Evolutionary conservation across 2,113 vertebrate species (phyloP).

Genomic region (Galeopterus variegatus): DNA sequence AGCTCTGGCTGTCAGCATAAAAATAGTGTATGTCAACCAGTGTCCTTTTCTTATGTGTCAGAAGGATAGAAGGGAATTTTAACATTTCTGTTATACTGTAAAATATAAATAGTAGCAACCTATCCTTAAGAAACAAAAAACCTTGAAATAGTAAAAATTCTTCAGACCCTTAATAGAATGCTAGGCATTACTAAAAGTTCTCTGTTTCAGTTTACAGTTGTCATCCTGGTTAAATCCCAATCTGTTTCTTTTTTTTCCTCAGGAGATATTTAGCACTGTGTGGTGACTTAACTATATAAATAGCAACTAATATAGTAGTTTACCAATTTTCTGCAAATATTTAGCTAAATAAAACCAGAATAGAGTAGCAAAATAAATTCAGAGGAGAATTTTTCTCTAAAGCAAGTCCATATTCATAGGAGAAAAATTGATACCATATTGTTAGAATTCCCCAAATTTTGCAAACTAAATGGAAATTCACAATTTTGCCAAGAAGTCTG

Average conservation of each 20-base stretch:
- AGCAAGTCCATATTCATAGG: slow-evolving; percentile 19
- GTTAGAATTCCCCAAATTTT: slow-evolving; percentile 49
- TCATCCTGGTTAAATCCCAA: slow-evolving; percentile 19
- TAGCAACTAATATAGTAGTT: slow-evolving; percentile 33
- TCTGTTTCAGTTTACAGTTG: neutral
- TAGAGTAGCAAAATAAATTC: slow-evolving; percentile 27
- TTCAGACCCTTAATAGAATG: slow-evolving; percentile 11
- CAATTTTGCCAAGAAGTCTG: slow-evolving; percentile 14
- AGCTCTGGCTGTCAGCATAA: slow-evolving; percentile 38
- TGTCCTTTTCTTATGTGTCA: neutral
- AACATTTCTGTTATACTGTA: slow-evolving; percentile 35
- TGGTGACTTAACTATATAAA: neutral
- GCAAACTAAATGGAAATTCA: slow-evolving; percentile 38
- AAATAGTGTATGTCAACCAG: slow-evolving; percentile 7
- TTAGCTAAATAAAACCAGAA: slow-evolving; percentile 44
- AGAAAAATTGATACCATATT: slow-evolving; percentile 46
- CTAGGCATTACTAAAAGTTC: neutral
- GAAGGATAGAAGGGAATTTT: slow-evolving; percentile 1
- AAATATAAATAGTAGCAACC: neutral
- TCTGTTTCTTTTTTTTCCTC: neutral
- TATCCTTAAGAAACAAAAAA: slow-evolving; percentile 52
- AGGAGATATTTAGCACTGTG: neutral
- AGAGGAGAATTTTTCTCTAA: slow-evolving; percentile 18
- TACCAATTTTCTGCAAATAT: slow-evolving; percentile 42
- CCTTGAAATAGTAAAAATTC: slow-evolving; percentile 25